A percentile compares a stretch with the other conserved stretches of the same genome.
phyloP scores from a whole-genome alignment of 2,888 invertebrate species.

The Crematogaster levior region DNA sequence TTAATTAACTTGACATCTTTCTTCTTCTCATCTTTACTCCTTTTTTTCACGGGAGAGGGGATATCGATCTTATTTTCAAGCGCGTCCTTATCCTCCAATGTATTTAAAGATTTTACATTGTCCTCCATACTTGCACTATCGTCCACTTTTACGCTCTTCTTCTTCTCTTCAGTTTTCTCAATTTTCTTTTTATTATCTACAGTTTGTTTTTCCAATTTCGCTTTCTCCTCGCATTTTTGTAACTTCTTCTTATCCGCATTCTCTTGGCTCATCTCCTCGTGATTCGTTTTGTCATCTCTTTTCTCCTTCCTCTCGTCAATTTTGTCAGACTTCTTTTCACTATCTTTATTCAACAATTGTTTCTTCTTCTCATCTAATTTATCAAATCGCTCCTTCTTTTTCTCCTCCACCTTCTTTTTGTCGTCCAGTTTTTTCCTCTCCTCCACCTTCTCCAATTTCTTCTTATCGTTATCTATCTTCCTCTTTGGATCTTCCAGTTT shows the following conservation, averaged over 20 bases:
- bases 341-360: constrained; percentile 67
- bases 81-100: constrained; percentile 58
- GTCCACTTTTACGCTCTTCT: constrained; percentile 68
- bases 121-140: constrained; percentile 67
- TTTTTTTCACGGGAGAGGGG: constrained; percentile 71
- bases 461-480: constrained; percentile 75
- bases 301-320: constrained; percentile 79
- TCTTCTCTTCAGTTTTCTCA: constrained; percentile 77
- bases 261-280: constrained; percentile 68
- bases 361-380: constrained; percentile 78
- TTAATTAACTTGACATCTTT: constrained; percentile 80
- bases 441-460: constrained; percentile 71
- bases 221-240: constrained; percentile 76
- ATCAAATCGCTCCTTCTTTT: constrained; percentile 76
- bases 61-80: constrained; percentile 69
- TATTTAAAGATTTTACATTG: constrained; percentile 45
- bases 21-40: constrained; percentile 80
- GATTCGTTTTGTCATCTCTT: constrained; percentile 67
- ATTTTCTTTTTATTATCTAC: constrained; percentile 77
- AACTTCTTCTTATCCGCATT: constrained; percentile 72
- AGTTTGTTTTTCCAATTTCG: constrained; percentile 71
- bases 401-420: constrained; percentile 77
- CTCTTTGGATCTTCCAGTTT: constrained; percentile 76
- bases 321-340: constrained; percentile 68
- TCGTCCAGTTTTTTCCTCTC: constrained; percentile 76